A percentile compares a stretch with the other conserved stretches of the same genome.
Conservation (phyloP, 2,797 vertebrate genomes). For the Petrocephalus schoutedeni region DNA sequence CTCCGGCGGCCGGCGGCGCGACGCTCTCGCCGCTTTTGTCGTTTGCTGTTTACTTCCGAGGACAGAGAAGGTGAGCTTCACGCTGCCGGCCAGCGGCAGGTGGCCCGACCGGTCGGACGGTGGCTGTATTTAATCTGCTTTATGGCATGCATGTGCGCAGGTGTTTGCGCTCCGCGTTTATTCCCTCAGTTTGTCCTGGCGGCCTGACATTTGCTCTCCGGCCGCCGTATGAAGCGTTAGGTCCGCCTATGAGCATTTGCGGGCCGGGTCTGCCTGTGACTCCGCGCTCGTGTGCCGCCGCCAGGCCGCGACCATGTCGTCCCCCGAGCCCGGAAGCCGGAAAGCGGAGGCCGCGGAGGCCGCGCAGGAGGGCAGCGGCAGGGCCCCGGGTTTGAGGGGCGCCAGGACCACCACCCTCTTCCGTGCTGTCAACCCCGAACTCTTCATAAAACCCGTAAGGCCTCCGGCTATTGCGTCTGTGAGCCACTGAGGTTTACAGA, state of each 20-base stretch:
- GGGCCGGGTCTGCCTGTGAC: background rate
- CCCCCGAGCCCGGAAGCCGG: slow-evolving; percentile 48
- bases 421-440: slow-evolving; percentile 87
- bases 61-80: background rate
- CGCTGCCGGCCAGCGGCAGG: background rate
- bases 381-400: slow-evolving; percentile 70
- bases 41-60: background rate
- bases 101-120: background rate
- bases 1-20: background rate
- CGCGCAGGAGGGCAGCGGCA: slow-evolving; percentile 54
- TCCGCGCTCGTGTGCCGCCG: background rate
- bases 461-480: background rate
- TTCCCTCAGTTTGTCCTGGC: background rate
- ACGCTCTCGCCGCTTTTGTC: background rate
- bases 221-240: background rate
- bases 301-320: slow-evolving; percentile 57
- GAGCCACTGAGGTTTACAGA: background rate
- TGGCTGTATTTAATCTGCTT: background rate
- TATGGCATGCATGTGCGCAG: background rate
- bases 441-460: slow-evolving; percentile 91
- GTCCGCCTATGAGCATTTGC: background rate
- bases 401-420: slow-evolving; percentile 78
- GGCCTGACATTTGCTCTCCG: background rate
- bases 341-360: slow-evolving; percentile 51
- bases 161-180: background rate